Evolutionary conservation across 2,888 invertebrate genomes (phyloP).

Genomic region (Endomychus coccineus): DNA sequence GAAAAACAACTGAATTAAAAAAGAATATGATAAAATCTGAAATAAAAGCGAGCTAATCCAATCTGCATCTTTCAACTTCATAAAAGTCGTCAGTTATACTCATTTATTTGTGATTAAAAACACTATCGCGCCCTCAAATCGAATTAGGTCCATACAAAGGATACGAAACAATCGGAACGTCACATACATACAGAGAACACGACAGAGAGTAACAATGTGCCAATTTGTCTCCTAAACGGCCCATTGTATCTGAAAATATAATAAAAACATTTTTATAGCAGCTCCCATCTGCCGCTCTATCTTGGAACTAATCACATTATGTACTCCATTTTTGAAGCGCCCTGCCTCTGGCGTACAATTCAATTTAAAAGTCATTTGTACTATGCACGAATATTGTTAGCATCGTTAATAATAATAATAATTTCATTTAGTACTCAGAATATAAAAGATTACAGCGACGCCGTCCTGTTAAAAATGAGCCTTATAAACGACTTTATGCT

Average conservation of each 20-base stretch:
- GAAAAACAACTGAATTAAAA: no score
- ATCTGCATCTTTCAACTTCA: slow-evolving; percentile 11
- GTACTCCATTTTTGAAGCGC: slow-evolving; percentile 58
- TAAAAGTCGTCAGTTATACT: slow-evolving; percentile 26
- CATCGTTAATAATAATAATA: slow-evolving; percentile 46
- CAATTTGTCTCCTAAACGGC: slow-evolving; percentile 39
- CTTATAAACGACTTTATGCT: slow-evolving; percentile 32
- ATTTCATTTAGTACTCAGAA: slow-evolving; percentile 42
- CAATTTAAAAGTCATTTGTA: slow-evolving; percentile 65
- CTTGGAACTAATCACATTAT: slow-evolving; percentile 56
- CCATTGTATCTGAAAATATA: slow-evolving; percentile 42
- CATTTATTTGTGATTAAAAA: slow-evolving; percentile 35
- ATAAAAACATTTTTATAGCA: slow-evolving; percentile 42
- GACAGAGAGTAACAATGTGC: slow-evolving; percentile 36
- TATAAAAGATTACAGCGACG: slow-evolving; percentile 26
- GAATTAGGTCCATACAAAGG: slow-evolving; percentile 32
- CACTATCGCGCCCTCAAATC: slow-evolving; percentile 34
- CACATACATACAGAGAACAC: slow-evolving; percentile 18
- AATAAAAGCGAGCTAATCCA: slow-evolving; percentile 9
- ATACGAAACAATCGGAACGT: slow-evolving; percentile 33
- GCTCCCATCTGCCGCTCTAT: slow-evolving; percentile 45
- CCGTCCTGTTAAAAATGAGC: slow-evolving; percentile 33
- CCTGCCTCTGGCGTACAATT: slow-evolving; percentile 47
- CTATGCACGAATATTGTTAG: slow-evolving; percentile 44
- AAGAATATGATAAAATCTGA: no score